Percentiles rank a stretch among this genome's conserved stretches.
phyloP scores from a whole-genome alignment of 2,888 invertebrate genomes.

The Myopa testacea region DNA sequence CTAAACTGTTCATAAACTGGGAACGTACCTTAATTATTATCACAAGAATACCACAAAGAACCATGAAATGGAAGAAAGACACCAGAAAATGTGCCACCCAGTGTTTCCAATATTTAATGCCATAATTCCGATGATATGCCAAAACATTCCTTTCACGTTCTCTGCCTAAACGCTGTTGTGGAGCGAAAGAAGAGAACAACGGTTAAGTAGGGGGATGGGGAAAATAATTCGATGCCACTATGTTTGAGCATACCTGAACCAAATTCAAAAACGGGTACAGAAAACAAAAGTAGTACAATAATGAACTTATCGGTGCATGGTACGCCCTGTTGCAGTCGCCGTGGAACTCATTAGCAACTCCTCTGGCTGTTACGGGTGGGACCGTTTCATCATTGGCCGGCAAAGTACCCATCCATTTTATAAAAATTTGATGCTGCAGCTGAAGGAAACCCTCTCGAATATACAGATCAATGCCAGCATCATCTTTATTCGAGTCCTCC shows the following conservation, averaged over 20 bases:
- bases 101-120: conserved; percentile 51
- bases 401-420: conserved; percentile 50
- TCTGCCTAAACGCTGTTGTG: conserved; percentile 51
- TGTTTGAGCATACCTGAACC: conserved; percentile 49
- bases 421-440: conserved; percentile 56
- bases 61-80: conserved; percentile 51
- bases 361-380: conserved; percentile 46
- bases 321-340: conserved; percentile 35
- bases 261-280: conserved; percentile 57
- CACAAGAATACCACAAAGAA: conserved; percentile 49
- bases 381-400: conserved; percentile 33
- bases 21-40: conserved; percentile 46
- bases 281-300: conserved; percentile 56
- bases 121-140: conserved; percentile 59
- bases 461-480: conserved; percentile 55
- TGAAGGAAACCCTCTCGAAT: conserved; percentile 61
- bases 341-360: conserved; percentile 45
- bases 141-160: conserved; percentile 55
- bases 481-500: conserved; percentile 38
- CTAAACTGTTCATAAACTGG: no score
- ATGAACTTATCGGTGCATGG: conserved; percentile 44
- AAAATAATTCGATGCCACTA: neutral
- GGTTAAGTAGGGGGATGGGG: neutral
- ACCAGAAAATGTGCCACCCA: conserved; percentile 52
- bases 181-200: conserved; percentile 29